Base-by-base conservation (phyloP, 1,140 invertebrate species). In the Drosophila rufa region DNA sequence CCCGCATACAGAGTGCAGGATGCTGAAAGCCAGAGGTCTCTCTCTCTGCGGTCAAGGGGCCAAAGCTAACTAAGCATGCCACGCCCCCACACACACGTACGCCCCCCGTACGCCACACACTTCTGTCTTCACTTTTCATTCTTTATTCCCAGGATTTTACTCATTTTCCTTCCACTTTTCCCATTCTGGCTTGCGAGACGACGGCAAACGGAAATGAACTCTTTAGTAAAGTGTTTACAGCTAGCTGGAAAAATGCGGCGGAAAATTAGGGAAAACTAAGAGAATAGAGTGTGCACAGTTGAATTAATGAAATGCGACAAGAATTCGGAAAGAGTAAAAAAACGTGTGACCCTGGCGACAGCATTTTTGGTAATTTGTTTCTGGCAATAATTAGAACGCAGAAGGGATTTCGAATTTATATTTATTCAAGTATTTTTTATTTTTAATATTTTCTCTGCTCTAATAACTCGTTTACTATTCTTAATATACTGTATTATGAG, bases 201-300 rank as follows among this genome's bases (percentile, higher is more conserved):
- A 78, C 66, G 56, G 69, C 78, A 86, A 86, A 62, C 82, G 79
- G 82, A 86, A 86, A 86, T 86, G 79, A 81, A 86, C 82, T 81
- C 78, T 80, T 80, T 80, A 81, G 82, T 55, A 71, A 66, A 74
- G 77, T 71, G 61, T 71, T 80, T 80, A 80, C 78, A 80, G 75
- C 60, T 70, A 55, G 66, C 62, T 67, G 51, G 59, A 43, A 68
- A 46, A 40, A 25, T n/a, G 66, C 17, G 47, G 40, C 14, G 50
- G 25, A 40, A 59, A 73, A 57, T 57, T 57, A 57, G 36, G 36
- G 8, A 30, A 59, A 59, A 42, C 42, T 40, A 14, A 33, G 33
- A n/a, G 45, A 40, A 17, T 15, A 3, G 47, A 19, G 22, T 58
- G 51, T 19, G 15, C 6, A 17, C 36, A 51, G 38, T 51, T 51